Conservation (phyloP, 2,797 vertebrate species). For the Pseudochirops corinnae region DNA sequence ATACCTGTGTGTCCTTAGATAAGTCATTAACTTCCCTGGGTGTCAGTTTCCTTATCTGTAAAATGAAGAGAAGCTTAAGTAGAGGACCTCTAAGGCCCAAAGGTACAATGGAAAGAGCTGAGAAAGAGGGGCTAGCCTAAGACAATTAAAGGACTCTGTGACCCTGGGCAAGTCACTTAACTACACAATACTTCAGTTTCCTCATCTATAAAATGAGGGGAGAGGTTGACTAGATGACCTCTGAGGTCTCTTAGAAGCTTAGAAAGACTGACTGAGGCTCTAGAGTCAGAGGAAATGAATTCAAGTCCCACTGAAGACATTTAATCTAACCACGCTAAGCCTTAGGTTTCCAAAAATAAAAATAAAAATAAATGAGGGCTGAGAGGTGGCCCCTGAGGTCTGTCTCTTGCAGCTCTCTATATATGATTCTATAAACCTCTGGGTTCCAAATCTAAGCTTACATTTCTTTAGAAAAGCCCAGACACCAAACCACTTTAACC, state of each 20-base stretch:
- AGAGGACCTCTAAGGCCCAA: neutral
- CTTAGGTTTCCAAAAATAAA: neutral
- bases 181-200: neutral
- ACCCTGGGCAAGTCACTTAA: neutral
- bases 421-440: neutral
- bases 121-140: neutral
- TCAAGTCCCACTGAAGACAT: neutral
- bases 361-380: neutral
- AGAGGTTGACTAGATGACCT: neutral
- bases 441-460: neutral
- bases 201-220: neutral
- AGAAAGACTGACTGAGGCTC: neutral
- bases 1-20: neutral
- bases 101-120: neutral
- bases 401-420: neutral
- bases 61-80: neutral
- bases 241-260: neutral
- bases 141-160: neutral
- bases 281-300: neutral
- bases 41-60: neutral
- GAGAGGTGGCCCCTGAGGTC: neutral
- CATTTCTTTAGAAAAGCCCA: neutral
- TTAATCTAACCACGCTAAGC: neutral
- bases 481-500: conserved; percentile 8
- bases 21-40: neutral